Base-by-base conservation (phyloP, 2,888 invertebrate genomes). In the Nomada fucata region DNA sequence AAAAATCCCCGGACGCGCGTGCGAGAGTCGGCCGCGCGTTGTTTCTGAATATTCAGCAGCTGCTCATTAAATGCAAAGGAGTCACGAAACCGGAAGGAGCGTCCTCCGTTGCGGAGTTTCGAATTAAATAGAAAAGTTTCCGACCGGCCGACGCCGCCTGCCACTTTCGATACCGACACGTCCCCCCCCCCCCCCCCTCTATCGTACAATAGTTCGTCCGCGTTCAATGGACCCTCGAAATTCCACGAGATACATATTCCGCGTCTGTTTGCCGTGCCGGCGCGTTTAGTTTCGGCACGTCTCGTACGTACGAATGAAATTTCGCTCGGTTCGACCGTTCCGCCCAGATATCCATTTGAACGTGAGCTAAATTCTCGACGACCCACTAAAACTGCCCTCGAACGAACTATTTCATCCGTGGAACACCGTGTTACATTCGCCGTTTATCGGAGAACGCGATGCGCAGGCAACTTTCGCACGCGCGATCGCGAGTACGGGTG, bases 1-100 rank as follows among this genome's bases (percentile, higher is more conserved):
- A 15, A 55, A 29, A 44, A 63, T 70, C 11, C 11, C 29, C 0
- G 50, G 47, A 29, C 50, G 53, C 42, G 60, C 42, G 65, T 50
- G 50, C 18, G 29, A 47, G 63, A 68, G 44, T 20, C 20, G 11
- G 72, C 61, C 52, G 20, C 75, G 18, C 70, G 64, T 47, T 77
- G 69, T 82, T 70, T 74, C 65, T 82, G 83, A 83, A 83, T 83
- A 83, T 83, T 77, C 82, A 82, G 47, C 29, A 72, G 60, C 10
- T 63, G n/a, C 82, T 82, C 83, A 70, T 83, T 83, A 82, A 82
- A 82, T 71, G 83, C 82, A 78, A 82, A 83, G 74, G 74, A 78
- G 77, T 74, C 29, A 63, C 63, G 82, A 78, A 83, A 82, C 65
- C 74, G 74, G 82, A 82, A 83, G 73, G 59, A 77, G 29, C 73